These are phyloP conservation scores for Melopsittacus undulatus DNA, from an alignment of 2,797 vertebrate genomes.

Conservation along the genomic window DNA sequence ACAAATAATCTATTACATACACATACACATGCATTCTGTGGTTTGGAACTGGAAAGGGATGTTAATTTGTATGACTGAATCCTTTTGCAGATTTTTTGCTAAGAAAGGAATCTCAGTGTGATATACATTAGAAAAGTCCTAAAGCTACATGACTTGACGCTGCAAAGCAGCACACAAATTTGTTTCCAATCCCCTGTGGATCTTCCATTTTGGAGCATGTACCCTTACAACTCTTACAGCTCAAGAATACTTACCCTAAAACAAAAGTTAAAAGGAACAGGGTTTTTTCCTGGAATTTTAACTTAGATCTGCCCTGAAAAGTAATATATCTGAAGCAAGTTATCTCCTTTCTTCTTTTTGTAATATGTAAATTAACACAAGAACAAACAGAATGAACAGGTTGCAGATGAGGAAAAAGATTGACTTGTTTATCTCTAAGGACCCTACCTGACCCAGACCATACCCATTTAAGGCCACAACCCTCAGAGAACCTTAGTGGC, in stretches of 20 bases:
- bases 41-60: background rate
- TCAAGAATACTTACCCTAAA: background rate
- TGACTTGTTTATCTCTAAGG: background rate
- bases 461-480: background rate
- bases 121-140: background rate
- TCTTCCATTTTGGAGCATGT: background rate
- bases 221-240: background rate
- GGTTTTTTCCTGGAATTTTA: background rate
- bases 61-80: background rate
- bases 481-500: background rate
- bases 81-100: background rate
- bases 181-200: background rate
- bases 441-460: background rate
- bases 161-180: background rate
- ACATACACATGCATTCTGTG: background rate
- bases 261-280: rapidly evolving
- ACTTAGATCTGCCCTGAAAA: background rate
- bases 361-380: background rate
- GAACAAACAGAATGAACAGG: background rate
- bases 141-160: background rate
- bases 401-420: background rate
- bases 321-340: background rate
- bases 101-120: background rate
- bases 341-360: background rate
- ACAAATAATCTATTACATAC: background rate